Conservation (phyloP, 2,113 vertebrate species). For the Cinclus cinclus region DNA sequence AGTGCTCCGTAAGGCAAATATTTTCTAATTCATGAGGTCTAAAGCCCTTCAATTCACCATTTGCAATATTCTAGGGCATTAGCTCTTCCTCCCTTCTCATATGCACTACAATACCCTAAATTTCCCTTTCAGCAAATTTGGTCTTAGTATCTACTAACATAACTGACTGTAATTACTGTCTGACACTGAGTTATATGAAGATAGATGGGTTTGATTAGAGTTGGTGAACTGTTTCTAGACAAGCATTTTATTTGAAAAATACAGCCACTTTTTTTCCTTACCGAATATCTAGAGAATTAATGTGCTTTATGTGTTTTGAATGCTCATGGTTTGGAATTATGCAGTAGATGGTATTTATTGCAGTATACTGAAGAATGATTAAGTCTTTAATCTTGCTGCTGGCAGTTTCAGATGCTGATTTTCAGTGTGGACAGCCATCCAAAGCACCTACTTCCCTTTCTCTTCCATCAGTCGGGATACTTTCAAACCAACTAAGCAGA, state of each 20-base stretch:
- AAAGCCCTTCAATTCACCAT: neutral
- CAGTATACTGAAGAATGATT: neutral
- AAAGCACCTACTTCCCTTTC: neutral
- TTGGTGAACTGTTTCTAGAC: neutral
- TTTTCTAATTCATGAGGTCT: neutral
- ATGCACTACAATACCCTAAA: neutral
- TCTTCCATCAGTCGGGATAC: neutral
- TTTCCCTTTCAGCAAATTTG: neutral
- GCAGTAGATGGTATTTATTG: neutral
- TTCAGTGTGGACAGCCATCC: neutral
- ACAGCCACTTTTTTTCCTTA: neutral
- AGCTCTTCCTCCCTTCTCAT: neutral
- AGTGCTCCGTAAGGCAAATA: neutral
- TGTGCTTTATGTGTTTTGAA: neutral
- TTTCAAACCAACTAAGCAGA: neutral
- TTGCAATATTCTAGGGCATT: neutral
- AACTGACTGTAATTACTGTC: neutral
- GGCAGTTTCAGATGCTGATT: neutral
- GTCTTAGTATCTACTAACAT: neutral
- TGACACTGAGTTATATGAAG: neutral
- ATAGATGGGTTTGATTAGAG: neutral
- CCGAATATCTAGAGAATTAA: neutral
- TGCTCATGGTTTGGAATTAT: neutral
- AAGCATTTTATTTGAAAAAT: neutral
- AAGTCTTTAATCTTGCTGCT: neutral